Evolutionary conservation across 1,140 invertebrate genomes (phyloP).

Genomic region (Heliothis subflexa): DNA sequence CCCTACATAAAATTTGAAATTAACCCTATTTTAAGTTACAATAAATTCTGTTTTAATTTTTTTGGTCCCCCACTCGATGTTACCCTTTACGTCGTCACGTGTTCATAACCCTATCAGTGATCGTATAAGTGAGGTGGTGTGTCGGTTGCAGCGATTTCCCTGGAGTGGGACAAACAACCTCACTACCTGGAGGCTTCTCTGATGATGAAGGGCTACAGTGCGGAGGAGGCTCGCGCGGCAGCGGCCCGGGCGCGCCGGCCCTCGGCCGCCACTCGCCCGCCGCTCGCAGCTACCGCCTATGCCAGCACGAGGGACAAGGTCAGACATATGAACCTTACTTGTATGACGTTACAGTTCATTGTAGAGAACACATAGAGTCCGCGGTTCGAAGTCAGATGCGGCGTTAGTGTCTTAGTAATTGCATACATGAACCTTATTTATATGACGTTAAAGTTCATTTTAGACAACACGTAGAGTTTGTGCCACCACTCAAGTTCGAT

Average conservation of each 20-base stretch:
- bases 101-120: not conserved
- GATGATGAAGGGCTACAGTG: constrained; percentile 88
- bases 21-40: not conserved
- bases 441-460: too few species aligned
- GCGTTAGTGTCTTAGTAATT: too few species aligned
- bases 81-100: constrained; percentile 4
- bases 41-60: not conserved
- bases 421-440: too few species aligned
- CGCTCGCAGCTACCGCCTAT: constrained; percentile 84
- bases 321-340: not conserved
- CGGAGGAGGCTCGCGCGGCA: constrained; percentile 87
- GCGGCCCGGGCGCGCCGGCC: constrained; percentile 73
- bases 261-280: constrained; percentile 75
- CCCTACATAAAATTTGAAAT: too few species aligned
- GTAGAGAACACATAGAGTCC: too few species aligned
- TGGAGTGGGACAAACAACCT: constrained; percentile 87
- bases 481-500: too few species aligned
- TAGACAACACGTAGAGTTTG: too few species aligned
- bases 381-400: too few species aligned
- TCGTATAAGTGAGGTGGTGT: not conserved
- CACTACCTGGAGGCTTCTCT: constrained; percentile 89
- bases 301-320: constrained; percentile 83
- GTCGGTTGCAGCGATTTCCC: constrained; percentile 80
- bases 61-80: not conserved
- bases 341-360: not conserved